Percentiles rank a stretch among this genome's conserved stretches.
These are phyloP conservation scores for Manis pentadactyla DNA, from an alignment of 2,797 vertebrate species.

Conservation along the genomic window DNA sequence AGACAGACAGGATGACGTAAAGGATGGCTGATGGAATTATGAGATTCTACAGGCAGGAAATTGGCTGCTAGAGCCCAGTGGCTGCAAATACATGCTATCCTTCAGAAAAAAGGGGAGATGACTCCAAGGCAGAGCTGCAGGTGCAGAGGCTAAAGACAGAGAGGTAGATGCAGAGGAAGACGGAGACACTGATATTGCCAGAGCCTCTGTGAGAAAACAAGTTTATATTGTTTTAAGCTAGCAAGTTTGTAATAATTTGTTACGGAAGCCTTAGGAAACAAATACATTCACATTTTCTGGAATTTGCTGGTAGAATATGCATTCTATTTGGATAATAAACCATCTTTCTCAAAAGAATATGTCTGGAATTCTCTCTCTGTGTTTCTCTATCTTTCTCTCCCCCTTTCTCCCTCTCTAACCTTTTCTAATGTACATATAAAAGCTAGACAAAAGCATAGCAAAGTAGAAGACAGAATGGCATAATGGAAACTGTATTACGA, in stretches of 20 bases:
- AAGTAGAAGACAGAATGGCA: not conserved
- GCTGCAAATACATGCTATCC: not conserved
- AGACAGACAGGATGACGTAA: not conserved
- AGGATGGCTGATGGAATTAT: not conserved
- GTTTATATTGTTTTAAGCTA: not conserved
- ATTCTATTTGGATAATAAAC: conserved; percentile 29
- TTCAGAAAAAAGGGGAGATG: not conserved
- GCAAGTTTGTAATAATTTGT: not conserved
- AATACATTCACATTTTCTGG: conserved; percentile 31
- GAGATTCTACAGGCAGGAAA: not conserved
- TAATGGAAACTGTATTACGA: not conserved
- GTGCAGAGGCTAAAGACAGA: not conserved
- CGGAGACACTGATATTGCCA: not conserved
- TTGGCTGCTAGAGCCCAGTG: not conserved
- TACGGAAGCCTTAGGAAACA: not conserved
- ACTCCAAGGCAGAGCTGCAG: not conserved
- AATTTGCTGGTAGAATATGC: conserved; percentile 19
- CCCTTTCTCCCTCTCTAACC: no score
- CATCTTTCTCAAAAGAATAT: conserved; percentile 18
- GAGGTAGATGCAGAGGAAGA: not conserved
- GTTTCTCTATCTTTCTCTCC: not conserved
- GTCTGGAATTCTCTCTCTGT: not conserved
- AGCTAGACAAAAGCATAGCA: not conserved
- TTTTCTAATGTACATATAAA: not conserved
- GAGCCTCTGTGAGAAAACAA: not conserved